Conservation (phyloP, 2,888 invertebrate species). For the Lypha dubia region DNA sequence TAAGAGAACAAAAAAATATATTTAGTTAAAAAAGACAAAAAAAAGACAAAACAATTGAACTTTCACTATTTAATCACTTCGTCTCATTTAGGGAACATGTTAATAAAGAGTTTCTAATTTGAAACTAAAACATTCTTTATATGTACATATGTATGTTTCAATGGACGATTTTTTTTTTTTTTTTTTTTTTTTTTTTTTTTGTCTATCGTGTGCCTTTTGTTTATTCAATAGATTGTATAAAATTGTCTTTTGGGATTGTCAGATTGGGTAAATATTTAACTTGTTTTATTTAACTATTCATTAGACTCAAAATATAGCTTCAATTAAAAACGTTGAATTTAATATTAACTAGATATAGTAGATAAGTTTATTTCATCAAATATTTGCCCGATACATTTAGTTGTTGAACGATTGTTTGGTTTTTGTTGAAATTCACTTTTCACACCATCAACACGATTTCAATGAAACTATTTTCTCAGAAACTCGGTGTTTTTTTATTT, state of each 20-base stretch:
- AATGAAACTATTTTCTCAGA: slow-evolving; percentile 59
- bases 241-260: not conserved
- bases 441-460: slow-evolving; percentile 56
- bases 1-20: not conserved
- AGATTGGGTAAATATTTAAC: not conserved
- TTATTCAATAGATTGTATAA: slow-evolving; percentile 20
- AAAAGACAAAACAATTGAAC: slow-evolving; percentile 37
- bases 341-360: no score
- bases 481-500: slow-evolving; percentile 15
- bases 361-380: no score
- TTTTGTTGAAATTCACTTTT: slow-evolving; percentile 47
- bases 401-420: not conserved
- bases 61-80: slow-evolving; percentile 49
- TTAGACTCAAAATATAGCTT: no score
- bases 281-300: no score
- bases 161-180: not conserved
- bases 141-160: not conserved
- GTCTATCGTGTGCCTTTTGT: not conserved
- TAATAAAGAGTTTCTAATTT: slow-evolving; percentile 20
- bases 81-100: slow-evolving; percentile 26
- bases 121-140: slow-evolving; percentile 3
- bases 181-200: no score
- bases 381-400: no score
- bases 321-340: no score
- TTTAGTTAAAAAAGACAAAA: no score